Evolutionary conservation across 1,140 invertebrate genomes (phyloP).

Genomic region (Ptiloglossa arizonensis): DNA sequence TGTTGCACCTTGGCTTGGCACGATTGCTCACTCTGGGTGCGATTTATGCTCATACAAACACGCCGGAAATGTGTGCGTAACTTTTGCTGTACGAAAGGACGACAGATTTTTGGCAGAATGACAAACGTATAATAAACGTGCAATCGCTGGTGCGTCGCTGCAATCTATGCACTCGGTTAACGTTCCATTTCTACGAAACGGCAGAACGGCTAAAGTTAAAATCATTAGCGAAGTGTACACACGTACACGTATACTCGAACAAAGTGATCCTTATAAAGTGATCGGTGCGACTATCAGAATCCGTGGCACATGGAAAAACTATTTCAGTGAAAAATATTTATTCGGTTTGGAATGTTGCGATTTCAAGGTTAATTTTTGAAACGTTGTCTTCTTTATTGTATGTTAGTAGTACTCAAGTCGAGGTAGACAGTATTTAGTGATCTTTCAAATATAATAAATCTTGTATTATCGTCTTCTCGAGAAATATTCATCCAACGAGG

Average conservation of each 20-base stretch:
- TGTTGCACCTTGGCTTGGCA: constrained; percentile 42
- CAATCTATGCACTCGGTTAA: not conserved
- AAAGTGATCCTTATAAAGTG: no score
- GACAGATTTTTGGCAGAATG: constrained; percentile 52
- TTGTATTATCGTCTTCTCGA: no score
- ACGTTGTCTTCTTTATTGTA: no score
- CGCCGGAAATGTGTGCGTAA: constrained; percentile 18
- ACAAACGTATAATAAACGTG: constrained; percentile 52
- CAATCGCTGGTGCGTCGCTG: constrained; percentile 22
- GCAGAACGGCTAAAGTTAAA: constrained; percentile 2
- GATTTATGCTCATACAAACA: constrained; percentile 17
- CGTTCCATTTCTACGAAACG: constrained; percentile 10
- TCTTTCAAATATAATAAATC: no score
- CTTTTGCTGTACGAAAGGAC: constrained; percentile 35
- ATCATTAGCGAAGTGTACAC: constrained; percentile 23
- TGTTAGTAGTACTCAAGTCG: no score
- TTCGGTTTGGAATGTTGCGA: no score
- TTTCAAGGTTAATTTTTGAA: no score
- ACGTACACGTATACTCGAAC: not conserved
- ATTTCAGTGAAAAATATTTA: no score
- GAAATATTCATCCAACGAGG: no score
- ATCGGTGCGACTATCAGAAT: no score
- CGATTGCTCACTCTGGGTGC: constrained; percentile 21
- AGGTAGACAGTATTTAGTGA: no score
- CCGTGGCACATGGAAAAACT: no score